Evolutionary conservation across 1,140 invertebrate genomes (phyloP).

Genomic region (Drosophila nasuta): DNA sequence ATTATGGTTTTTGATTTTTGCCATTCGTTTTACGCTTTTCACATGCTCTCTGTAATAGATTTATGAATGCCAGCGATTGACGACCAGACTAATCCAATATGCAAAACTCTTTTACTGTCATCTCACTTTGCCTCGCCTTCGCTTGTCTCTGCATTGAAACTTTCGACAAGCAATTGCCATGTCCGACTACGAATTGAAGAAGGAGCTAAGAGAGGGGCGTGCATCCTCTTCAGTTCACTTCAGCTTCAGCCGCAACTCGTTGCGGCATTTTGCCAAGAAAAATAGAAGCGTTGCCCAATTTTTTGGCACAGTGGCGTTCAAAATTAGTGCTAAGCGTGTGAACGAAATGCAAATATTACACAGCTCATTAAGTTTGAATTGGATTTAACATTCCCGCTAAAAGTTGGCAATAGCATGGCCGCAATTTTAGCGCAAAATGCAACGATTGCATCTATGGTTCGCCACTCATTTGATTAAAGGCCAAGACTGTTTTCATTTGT

Average conservation of each 20-base stretch:
- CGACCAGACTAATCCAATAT: slow-evolving; percentile 51
- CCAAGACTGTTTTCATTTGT: too few relatives aligned
- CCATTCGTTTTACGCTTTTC: slow-evolving; percentile 44
- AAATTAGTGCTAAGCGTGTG: slow-evolving; percentile 72
- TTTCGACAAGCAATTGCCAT: slow-evolving; percentile 35
- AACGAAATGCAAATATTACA: slow-evolving; percentile 81
- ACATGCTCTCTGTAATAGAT: slow-evolving; percentile 67
- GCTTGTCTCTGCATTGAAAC: neutral
- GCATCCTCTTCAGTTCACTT: neutral
- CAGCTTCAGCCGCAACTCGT: neutral
- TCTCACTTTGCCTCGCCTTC: slow-evolving; percentile 19
- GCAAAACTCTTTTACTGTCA: slow-evolving; percentile 31
- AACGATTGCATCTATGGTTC: neutral
- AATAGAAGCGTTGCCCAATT: slow-evolving; percentile 49
- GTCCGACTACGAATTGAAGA: slow-evolving; percentile 20
- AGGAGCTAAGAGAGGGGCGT: neutral
- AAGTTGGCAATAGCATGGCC: slow-evolving; percentile 48
- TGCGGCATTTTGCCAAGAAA: slow-evolving; percentile 70
- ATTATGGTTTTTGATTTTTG: slow-evolving; percentile 73
- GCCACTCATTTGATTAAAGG: neutral
- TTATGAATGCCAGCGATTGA: slow-evolving; percentile 57
- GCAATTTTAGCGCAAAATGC: slow-evolving; percentile 4
- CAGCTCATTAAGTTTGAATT: slow-evolving; percentile 77
- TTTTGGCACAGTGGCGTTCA: slow-evolving; percentile 49
- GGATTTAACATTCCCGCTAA: slow-evolving; percentile 51